Percentiles rank a stretch among this genome's conserved stretches.
These are phyloP conservation scores for Gryllus longicercus DNA, from an alignment of 2,888 invertebrate species.

Conservation along the genomic window DNA sequence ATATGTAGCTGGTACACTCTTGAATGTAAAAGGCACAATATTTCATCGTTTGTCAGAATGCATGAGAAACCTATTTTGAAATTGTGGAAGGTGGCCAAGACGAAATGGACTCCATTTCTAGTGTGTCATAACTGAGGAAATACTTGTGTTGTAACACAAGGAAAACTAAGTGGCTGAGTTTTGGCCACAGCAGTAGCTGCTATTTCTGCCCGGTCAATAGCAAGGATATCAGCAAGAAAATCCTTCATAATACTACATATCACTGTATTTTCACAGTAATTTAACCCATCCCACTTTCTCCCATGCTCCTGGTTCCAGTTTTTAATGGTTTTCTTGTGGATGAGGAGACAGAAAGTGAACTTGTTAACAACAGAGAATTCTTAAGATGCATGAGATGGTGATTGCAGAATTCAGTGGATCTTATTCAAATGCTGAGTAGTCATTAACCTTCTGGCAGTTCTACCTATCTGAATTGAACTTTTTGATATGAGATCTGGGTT, in stretches of 20 bases:
- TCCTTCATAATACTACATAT: not conserved
- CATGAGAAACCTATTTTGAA: no score
- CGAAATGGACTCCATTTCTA: not conserved
- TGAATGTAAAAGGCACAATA: no score
- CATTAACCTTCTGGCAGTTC: no score
- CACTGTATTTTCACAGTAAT: not conserved
- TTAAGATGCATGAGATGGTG: no score
- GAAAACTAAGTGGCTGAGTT: slow-evolving; percentile 7
- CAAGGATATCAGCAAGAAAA: not conserved
- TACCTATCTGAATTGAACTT: no score
- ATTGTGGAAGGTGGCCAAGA: no score
- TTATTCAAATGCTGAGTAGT: no score
- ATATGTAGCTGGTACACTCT: no score
- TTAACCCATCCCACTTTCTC: not conserved
- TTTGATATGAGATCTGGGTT: no score
- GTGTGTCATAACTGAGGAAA: slow-evolving; percentile 18
- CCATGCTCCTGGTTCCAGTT: not conserved
- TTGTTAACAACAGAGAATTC: not conserved
- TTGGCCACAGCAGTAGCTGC: not conserved
- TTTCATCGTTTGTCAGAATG: no score
- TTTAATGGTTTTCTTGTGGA: not conserved
- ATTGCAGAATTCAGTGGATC: no score
- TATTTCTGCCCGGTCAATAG: slow-evolving; percentile 4
- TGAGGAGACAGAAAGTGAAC: slow-evolving; percentile 4
- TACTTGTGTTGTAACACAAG: not conserved